phyloP scores from a whole-genome alignment of 2,797 vertebrate species.

The Enteromius treurensis region DNA sequence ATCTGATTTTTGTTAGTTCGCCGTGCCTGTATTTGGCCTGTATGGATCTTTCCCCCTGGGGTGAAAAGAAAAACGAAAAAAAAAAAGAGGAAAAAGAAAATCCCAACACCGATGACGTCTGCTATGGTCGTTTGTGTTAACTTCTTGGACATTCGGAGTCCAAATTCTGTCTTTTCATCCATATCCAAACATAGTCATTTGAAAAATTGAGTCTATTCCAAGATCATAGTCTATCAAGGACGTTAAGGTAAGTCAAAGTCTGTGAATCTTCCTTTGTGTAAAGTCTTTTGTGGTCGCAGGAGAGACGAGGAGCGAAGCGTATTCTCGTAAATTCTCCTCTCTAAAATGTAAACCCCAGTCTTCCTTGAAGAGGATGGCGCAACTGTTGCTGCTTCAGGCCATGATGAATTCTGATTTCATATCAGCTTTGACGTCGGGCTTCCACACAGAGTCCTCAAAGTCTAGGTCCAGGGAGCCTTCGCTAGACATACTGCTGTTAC shows the following conservation, averaged over 20 bases:
- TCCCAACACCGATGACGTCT: constrained; percentile 70
- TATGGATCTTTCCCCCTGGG: constrained; percentile 69
- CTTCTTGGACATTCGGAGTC: constrained; percentile 53
- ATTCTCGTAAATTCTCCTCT: constrained; percentile 34
- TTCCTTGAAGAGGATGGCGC: constrained; percentile 49
- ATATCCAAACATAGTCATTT: constrained; percentile 67
- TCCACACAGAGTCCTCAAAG: constrained; percentile 97
- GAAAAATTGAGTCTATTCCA: constrained; percentile 63
- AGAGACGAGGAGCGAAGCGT: constrained; percentile 47
- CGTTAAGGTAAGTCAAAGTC: constrained; percentile 64
- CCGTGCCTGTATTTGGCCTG: constrained; percentile 69
- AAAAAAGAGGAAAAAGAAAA: constrained; percentile 55
- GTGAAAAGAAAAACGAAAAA: constrained; percentile 59
- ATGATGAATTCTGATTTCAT: constrained; percentile 95
- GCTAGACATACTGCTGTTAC: constrained; percentile 89
- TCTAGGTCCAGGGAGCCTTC: constrained; percentile 94
- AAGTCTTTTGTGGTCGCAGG: constrained; percentile 53
- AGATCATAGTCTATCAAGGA: constrained; percentile 65
- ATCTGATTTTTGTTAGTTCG: constrained; percentile 51
- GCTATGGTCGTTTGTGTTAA: constrained; percentile 70
- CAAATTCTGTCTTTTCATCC: constrained; percentile 63
- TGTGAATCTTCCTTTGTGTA: constrained; percentile 56
- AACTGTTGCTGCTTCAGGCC: constrained; percentile 74
- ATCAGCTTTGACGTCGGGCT: constrained; percentile 95
- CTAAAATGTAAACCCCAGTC: constrained; percentile 63